Percentiles rank a stretch among this genome's conserved stretches.
Evolutionary conservation across 2,113 vertebrate genomes (phyloP).

Genomic region (Halichoerus grypus): DNA sequence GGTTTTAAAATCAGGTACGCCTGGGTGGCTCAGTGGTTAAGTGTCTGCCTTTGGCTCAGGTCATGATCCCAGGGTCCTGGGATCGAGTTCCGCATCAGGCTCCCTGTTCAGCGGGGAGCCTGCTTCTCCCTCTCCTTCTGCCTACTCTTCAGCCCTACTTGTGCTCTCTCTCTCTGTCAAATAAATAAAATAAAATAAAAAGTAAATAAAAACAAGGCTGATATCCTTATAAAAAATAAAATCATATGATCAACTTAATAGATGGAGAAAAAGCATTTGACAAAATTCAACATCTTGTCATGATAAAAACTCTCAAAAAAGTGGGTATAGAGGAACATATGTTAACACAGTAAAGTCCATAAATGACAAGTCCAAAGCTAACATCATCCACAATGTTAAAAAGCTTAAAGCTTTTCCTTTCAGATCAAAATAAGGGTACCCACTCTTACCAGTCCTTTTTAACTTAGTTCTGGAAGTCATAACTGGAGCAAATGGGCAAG

Average conservation of each 20-base stretch:
- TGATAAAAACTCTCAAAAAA: not conserved
- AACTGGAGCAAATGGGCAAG: not conserved
- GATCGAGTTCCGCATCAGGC: too few relatives aligned
- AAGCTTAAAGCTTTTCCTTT: not conserved
- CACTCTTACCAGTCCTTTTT: not conserved
- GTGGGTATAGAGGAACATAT: not conserved
- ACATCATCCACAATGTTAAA: not conserved
- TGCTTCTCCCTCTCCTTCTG: too few relatives aligned
- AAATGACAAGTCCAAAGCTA: not conserved
- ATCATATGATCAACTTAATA: not conserved
- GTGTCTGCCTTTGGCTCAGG: not conserved
- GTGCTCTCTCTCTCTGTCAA: not conserved
- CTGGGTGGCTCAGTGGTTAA: not conserved
- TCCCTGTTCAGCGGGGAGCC: too few relatives aligned
- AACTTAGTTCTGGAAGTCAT: not conserved
- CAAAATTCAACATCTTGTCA: not conserved
- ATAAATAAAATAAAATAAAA: not conserved
- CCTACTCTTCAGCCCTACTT: too few relatives aligned
- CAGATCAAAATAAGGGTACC: not conserved
- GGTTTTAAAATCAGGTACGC: not conserved
- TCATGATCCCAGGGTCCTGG: not conserved
- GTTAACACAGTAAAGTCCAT: not conserved
- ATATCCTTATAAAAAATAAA: not conserved
- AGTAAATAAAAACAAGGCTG: not conserved
- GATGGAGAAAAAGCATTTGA: not conserved